A percentile compares a stretch with the other conserved stretches of the same genome.
These are phyloP conservation scores for Liopterus haemorrhoidalis DNA, from an alignment of 2,888 invertebrate species.

Conservation along the genomic window DNA sequence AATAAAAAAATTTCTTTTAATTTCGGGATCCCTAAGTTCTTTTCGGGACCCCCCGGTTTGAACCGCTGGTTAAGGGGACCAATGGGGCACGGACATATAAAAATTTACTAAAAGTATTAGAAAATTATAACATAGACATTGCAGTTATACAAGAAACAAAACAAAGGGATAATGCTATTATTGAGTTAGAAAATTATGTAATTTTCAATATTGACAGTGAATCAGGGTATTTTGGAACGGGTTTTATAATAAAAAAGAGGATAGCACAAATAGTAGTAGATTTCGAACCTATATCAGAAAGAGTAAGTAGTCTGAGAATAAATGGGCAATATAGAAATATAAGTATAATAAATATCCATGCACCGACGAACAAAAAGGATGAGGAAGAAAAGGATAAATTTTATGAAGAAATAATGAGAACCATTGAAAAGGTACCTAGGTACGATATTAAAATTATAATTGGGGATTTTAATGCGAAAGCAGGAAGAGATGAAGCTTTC, in stretches of 20 bases:
- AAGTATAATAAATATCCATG: slow-evolving; percentile 20
- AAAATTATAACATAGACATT: slow-evolving; percentile 5
- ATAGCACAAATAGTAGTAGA: neutral
- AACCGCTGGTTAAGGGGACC: no score
- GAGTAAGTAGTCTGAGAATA: slow-evolving; percentile 22
- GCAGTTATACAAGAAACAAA: slow-evolving; percentile 1
- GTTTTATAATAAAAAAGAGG: slow-evolving; percentile 2
- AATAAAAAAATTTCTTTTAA: no score
- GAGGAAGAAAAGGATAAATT: slow-evolving; percentile 24
- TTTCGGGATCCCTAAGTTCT: no score
- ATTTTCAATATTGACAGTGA: neutral
- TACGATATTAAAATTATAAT: slow-evolving; percentile 4
- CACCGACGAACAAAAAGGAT: slow-evolving; percentile 23
- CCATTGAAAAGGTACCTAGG: slow-evolving; percentile 2
- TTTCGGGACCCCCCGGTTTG: no score
- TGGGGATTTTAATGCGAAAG: slow-evolving; percentile 13
- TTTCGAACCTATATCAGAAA: slow-evolving; percentile 21
- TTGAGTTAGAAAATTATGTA: slow-evolving; percentile 2
- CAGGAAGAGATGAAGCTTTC: slow-evolving; percentile 18
- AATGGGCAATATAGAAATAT: slow-evolving; percentile 24
- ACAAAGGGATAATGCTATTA: neutral
- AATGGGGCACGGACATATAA: neutral
- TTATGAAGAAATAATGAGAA: slow-evolving; percentile 18
- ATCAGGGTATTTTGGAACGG: neutral
- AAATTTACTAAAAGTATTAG: neutral